Conservation (phyloP, 53 echinoderm and acorn worm genomes). For the Patiria pectinifera region DNA sequence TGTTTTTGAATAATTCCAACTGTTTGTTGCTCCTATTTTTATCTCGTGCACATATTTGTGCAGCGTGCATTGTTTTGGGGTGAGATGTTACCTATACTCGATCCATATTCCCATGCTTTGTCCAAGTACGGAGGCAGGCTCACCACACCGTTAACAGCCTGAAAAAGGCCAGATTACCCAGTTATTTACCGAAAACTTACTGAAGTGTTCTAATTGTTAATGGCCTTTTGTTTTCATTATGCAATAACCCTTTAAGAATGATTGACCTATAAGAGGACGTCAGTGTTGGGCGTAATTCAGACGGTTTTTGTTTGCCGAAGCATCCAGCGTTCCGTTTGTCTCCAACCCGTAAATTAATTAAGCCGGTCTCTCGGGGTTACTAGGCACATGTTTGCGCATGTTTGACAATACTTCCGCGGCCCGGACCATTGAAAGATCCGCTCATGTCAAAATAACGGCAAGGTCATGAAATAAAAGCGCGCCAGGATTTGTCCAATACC, state of each 20-base stretch:
- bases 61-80: too few relatives aligned
- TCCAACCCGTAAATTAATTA: conserved; percentile 37
- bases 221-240: background rate
- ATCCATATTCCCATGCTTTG: background rate
- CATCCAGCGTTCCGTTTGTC: conserved; percentile 3
- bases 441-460: conserved; percentile 16
- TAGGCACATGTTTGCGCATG: conserved; percentile 46
- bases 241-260: background rate
- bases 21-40: too few relatives aligned
- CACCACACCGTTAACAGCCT: background rate
- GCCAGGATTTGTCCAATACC: background rate
- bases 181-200: background rate
- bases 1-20: too few relatives aligned
- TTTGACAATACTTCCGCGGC: conserved; percentile 31
- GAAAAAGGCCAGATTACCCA: background rate
- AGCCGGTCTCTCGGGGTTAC: conserved; percentile 25
- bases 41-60: too few relatives aligned
- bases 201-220: conserved; percentile 15
- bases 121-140: background rate
- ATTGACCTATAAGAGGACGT: background rate
- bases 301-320: conserved; percentile 10
- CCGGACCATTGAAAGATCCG: background rate
- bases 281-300: background rate
- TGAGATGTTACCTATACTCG: background rate
- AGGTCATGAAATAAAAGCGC: background rate